phyloP scores from a whole-genome alignment of 2,113 vertebrate genomes.

The Vireo altiloquus region DNA sequence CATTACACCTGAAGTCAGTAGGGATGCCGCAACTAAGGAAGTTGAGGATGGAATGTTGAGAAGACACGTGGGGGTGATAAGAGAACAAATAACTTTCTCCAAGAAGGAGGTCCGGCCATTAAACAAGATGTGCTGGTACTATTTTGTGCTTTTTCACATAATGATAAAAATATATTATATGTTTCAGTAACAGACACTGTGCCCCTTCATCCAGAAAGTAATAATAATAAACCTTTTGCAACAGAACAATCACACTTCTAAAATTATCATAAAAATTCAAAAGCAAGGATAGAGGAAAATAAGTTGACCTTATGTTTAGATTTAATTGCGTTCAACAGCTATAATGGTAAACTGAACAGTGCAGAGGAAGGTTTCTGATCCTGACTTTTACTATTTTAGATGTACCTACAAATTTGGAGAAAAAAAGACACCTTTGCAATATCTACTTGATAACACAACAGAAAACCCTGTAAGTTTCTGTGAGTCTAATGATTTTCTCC shows the following conservation, averaged over 20 bases:
- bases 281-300: background rate
- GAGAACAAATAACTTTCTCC: background rate
- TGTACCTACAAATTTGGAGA: background rate
- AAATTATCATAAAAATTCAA: background rate
- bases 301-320: background rate
- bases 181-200: background rate
- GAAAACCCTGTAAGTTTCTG: background rate
- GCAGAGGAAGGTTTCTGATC: background rate
- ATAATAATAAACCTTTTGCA: background rate
- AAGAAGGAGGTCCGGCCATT: background rate
- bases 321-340: background rate
- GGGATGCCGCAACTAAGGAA: background rate
- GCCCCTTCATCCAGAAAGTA: background rate
- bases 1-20: background rate
- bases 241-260: background rate
- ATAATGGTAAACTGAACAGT: background rate
- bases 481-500: background rate
- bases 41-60: background rate
- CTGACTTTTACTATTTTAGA: background rate
- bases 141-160: background rate
- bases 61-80: background rate
- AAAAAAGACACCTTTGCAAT: background rate
- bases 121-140: background rate
- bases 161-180: background rate
- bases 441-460: background rate